phyloP scores from a whole-genome alignment of 1,140 invertebrate genomes.

The Pseudobourletiella spinata region DNA sequence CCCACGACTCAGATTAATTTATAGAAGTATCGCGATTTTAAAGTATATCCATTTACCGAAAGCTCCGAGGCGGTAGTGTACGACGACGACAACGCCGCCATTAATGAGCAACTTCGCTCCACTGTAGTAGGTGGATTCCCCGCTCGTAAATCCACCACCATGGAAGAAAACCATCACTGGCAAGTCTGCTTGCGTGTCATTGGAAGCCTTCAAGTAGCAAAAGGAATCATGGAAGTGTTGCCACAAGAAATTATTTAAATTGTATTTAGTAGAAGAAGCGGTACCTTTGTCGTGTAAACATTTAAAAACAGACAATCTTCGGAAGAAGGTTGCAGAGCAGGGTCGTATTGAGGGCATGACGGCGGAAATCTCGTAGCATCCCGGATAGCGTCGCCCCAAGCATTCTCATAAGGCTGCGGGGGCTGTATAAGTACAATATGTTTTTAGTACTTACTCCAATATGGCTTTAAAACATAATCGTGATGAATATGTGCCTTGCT shows the following conservation, averaged over 20 bases:
- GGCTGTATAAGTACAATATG: constrained; percentile 17
- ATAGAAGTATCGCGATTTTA: background rate
- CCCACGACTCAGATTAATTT: background rate
- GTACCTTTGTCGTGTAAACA: constrained; percentile 57
- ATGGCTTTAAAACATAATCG: too few species aligned
- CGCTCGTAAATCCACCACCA: constrained; percentile 22
- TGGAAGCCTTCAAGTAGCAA: too few species aligned
- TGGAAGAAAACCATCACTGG: constrained; percentile 17
- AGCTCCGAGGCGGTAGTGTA: constrained; percentile 55
- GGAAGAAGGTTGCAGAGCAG: background rate
- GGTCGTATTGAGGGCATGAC: background rate
- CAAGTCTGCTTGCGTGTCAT: constrained; percentile 2
- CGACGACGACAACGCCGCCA: constrained; percentile 52
- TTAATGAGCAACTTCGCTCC: constrained; percentile 45
- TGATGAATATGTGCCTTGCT: too few species aligned
- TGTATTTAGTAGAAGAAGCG: background rate
- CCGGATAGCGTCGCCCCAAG: constrained; percentile 29
- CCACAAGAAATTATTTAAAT: constrained; percentile 44
- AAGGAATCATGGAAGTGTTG: background rate
- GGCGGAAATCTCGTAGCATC: constrained; percentile 3
- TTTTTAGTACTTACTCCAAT: too few species aligned
- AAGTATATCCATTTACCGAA: constrained; percentile 37
- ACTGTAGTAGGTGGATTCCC: constrained; percentile 7
- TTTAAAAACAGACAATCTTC: constrained; percentile 79
- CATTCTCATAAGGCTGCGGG: constrained; percentile 29